Evolutionary conservation across 2,888 invertebrate species (phyloP), one percentile per base, ranked within the genome.

Genomic region (Aromia moschata): DNA sequence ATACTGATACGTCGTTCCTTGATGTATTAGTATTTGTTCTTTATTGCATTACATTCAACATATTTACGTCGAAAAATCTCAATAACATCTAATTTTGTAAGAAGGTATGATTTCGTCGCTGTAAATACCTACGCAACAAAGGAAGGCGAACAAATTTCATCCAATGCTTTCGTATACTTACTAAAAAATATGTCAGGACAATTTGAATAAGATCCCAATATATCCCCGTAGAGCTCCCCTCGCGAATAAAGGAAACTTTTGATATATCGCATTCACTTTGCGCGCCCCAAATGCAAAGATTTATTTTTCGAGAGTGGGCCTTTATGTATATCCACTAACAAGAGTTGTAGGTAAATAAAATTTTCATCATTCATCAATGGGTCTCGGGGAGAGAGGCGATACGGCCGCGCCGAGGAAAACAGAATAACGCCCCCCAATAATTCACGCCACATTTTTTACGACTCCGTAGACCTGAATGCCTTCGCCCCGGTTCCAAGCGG

Each of bases 301-400:
- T 52, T 52, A 41, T 41, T 40, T 41, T 40, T 41, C 30, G 11
- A 41, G 31, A 40, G 41, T 31, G 31, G 40, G 52, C 52, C 41
- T 49, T 52, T 52, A 41, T 52, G 20, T 30, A 52, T 31, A 12
- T 40, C 52, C 18, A 40, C 52, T 52, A 52, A 52, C 52, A 41
- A 52, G 52, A 16, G 31, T 36, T 52, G 52, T 52, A 52, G 40
- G 52, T 52, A 52, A 52, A 52, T 52, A 52, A 52, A 30, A 52
- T 52, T 52, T 52, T 52, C 41, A 41, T 41, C 52, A 52, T 52
- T 41, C 52, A 52, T 52, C 52, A 41, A 52, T 52, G 41, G 40
- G 12, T 41, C 31, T n/a, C n/a, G n/a, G n/a, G 40, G 17, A 7
- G 16, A 16, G 38, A 40, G 17, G 17, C 49, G 37, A 18, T 38